Base-by-base conservation (phyloP, 2,797 vertebrate genomes). In the Pseudocheirus occidentalis region DNA sequence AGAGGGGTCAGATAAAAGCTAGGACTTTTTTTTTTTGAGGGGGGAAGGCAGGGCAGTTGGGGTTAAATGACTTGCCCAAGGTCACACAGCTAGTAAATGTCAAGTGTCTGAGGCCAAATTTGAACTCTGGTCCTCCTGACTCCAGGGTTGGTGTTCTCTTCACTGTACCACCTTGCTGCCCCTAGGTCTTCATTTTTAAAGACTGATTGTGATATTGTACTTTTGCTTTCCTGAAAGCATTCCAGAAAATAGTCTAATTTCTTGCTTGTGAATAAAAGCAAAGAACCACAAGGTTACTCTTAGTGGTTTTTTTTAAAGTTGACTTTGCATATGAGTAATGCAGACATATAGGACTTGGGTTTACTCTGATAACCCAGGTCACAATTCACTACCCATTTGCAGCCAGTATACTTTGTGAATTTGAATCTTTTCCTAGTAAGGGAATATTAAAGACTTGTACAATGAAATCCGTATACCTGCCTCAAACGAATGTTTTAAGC, bases 181-280 rank as follows among this genome's bases (percentile, higher is more conserved):
- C 53, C 2, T 81, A n/a, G 46, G n/a, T n/a, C 91, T 90, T 92
- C 87, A 34, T 93, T 92, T 58, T 55, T 54, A 50, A 0, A 50
- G 62, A 34, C 50, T 52, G 0, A 53, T 46, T 59, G 52, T 57
- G 46, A 53, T 92, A 81, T 56, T 73, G 34, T 27, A 0, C 1
- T 14, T 87, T 21, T 94, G 95, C 91, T 59, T 95, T 91, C 54
- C 31, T 34, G 91, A 81, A 87, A 93, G 28, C 93, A 55, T 90
- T 73, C 7, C 0, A 55, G 93, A 90, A 54, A 58, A 55, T 40
- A 21, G 55, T 89, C 21, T 50, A 46, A 7, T n/a, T 5, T 1
- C 55, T 31, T 73, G 29, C 28, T 46, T 10, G 34, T 95, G 93
- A 92, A 53, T 57, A 93, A 9, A 55, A 28, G 55, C 92, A 14